Evolutionary conservation across 2,113 vertebrate genomes (phyloP), one percentile per base, ranked within the genome.

Genomic region (Petroica traversi): DNA sequence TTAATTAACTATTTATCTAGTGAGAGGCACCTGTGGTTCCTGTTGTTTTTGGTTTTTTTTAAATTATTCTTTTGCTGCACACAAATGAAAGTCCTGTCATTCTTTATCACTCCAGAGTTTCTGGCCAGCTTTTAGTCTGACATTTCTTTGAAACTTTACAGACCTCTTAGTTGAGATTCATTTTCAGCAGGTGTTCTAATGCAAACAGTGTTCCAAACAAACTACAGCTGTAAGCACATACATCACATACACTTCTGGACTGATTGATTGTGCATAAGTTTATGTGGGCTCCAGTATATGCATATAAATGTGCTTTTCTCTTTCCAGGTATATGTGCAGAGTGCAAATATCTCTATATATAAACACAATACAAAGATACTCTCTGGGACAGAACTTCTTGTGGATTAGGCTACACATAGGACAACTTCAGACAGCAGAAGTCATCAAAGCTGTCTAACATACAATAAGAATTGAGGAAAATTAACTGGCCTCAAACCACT

Each of bases 231-330:
- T 64, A 40, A 83, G 38, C 7, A 40, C 1, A 0, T 11, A 54
- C 17, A 12, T 19, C 34, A 29, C 15, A n/a, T n/a, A 63, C 0
- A 0, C 0, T 2, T 61, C 20, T 29, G 66, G 18, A 7, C 8
- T 45, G 20, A 9, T 8, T 54, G 41, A 22, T 9, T 28, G 6
- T 72, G 11, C 17, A 36, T 11, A 66, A 25, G 5, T 10, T 40
- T 54, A 52, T 81, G 40, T 12, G 25, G 12, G 38, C 3, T 36
- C 45, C 18, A 29, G 2, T 5, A 12, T 26, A 59, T 8, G 8
- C 18, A 34, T 36, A 23, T 2, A 51, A 71, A 49, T 20, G 14
- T 17, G 25, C 7, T 81, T 78, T 61, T 63, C 19, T 78, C 9
- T 19, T 51, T 89, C 31, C 9, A 33, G 10, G 2, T 12, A 6